A percentile compares a stretch with the other conserved stretches of the same genome.
Conservation (phyloP, 2,113 vertebrate species). For the Struthidea cinerea region DNA sequence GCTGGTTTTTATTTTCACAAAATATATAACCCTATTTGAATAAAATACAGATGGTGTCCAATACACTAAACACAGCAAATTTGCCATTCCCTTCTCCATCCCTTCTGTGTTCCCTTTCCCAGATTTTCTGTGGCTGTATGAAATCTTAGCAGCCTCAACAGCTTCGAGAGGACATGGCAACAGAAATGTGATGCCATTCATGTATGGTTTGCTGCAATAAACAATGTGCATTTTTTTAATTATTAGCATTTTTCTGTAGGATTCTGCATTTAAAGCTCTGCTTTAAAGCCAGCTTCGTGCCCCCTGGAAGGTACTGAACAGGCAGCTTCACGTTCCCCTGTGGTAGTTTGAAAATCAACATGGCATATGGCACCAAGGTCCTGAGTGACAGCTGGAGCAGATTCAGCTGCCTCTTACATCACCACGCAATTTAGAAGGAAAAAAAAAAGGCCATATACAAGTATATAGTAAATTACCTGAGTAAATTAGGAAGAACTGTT, state of each 20-base stretch:
- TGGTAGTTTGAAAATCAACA: background rate
- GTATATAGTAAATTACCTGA: background rate
- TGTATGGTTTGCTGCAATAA: background rate
- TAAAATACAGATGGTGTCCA: slow-evolving; percentile 75
- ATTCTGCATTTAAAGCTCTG: background rate
- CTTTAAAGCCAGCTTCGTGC: background rate
- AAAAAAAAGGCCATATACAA: background rate
- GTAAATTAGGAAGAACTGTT: background rate
- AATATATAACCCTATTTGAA: slow-evolving; percentile 75
- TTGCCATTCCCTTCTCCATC: slow-evolving; percentile 54
- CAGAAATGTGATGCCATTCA: slow-evolving; percentile 16
- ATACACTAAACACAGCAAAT: slow-evolving; percentile 64
- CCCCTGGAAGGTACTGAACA: background rate
- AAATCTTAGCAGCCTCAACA: slow-evolving; percentile 52
- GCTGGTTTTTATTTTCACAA: slow-evolving; percentile 73
- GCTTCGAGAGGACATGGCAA: background rate
- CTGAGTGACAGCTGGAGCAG: background rate
- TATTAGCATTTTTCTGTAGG: background rate
- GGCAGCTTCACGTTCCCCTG: background rate
- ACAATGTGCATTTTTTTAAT: background rate
- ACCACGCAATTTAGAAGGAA: background rate
- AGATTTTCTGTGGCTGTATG: slow-evolving; percentile 26
- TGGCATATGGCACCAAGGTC: background rate
- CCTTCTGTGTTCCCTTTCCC: background rate
- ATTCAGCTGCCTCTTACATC: background rate